phyloP scores from a whole-genome alignment of 2,797 vertebrate genomes.

The Tragopan temminckii region DNA sequence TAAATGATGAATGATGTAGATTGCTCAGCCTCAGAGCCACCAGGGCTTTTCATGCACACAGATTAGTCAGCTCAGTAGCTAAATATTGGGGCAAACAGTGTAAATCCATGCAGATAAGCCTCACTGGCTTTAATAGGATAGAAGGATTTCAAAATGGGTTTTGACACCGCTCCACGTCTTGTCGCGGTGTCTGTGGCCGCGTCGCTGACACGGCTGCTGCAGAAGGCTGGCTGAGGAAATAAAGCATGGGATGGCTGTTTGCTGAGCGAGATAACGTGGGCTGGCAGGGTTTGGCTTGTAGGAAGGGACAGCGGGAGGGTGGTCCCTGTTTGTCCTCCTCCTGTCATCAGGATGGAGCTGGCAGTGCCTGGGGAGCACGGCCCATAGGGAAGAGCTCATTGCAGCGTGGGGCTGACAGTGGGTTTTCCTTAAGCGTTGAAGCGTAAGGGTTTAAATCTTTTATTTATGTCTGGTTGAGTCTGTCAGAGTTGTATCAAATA shows the following conservation, averaged over 20 bases:
- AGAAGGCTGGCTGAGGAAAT: slow-evolving; percentile 8
- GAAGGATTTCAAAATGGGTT: slow-evolving; percentile 20
- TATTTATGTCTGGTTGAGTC: slow-evolving; percentile 33
- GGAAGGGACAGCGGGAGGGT: neutral
- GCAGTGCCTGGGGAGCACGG: neutral
- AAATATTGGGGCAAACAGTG: slow-evolving; percentile 65
- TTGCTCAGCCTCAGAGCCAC: slow-evolving; percentile 57
- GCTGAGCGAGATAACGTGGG: accelerated
- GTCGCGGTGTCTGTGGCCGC: accelerated
- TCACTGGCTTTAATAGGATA: slow-evolving; percentile 36
- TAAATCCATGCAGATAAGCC: slow-evolving; percentile 66
- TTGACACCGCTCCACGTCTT: neutral
- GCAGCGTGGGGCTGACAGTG: neutral
- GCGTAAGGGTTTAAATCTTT: slow-evolving; percentile 42
- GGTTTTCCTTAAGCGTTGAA: slow-evolving; percentile 36
- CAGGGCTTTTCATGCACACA: slow-evolving; percentile 5
- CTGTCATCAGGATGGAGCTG: neutral
- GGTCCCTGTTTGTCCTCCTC: neutral
- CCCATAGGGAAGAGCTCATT: neutral
- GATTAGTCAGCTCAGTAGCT: slow-evolving; percentile 60
- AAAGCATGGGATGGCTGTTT: neutral
- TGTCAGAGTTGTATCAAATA: slow-evolving; percentile 57
- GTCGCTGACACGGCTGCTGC: neutral
- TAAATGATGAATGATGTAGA: slow-evolving; percentile 65
- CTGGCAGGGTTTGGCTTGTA: neutral